These are phyloP conservation scores for Listrodromus nycthemerus DNA, from an alignment of 2,888 invertebrate genomes.

Conservation along the genomic window DNA sequence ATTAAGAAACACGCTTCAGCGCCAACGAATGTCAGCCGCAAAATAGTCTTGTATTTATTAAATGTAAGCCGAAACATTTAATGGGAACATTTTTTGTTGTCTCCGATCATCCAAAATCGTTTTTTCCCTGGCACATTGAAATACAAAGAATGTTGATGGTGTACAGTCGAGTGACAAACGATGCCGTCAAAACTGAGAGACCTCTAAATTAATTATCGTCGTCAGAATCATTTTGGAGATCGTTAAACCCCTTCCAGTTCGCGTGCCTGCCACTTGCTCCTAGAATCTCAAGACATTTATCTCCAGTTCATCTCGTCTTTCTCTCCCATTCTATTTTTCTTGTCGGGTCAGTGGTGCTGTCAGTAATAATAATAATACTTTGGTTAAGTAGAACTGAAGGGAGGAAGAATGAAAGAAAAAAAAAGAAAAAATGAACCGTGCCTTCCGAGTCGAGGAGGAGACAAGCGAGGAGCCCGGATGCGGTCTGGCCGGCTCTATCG, in stretches of 20 bases:
- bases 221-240: no score
- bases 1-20: neutral
- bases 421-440: conserved; percentile 30
- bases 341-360: conserved; percentile 54
- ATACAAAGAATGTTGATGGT: no score
- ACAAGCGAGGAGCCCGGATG: conserved; percentile 56
- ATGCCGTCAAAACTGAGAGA: no score
- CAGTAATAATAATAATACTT: conserved; percentile 52
- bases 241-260: neutral
- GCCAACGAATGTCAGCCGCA: no score
- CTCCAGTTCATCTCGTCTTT: conserved; percentile 38
- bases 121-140: no score
- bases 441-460: conserved; percentile 55
- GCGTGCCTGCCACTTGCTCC: conserved; percentile 3
- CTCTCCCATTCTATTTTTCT: conserved; percentile 20
- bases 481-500: conserved; percentile 37
- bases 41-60: neutral
- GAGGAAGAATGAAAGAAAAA: conserved; percentile 28
- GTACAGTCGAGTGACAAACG: no score
- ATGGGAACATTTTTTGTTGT: no score
- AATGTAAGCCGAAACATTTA: no score
- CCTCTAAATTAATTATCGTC: no score
- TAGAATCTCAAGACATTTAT: conserved; percentile 55
- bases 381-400: conserved; percentile 46
- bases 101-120: no score